Evolutionary conservation across 2,888 invertebrate genomes (phyloP).

Genomic region (Cybosia mesomella): DNA sequence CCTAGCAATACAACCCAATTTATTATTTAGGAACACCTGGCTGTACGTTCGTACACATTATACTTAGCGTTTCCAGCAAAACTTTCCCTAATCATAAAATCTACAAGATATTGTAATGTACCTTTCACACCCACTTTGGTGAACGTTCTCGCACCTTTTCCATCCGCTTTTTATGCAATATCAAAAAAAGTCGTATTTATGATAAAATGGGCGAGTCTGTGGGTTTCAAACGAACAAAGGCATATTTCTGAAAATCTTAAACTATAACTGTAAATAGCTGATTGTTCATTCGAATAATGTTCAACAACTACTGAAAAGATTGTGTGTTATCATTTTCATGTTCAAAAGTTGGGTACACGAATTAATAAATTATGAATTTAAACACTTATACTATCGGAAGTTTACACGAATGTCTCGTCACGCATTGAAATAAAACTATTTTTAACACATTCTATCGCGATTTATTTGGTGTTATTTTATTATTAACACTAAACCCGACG

Average conservation of each 20-base stretch:
- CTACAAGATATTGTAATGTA: slow-evolving; percentile 13
- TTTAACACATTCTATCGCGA: no score
- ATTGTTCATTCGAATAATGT: background rate
- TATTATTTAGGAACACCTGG: no score
- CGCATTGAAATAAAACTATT: no score
- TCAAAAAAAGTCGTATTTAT: slow-evolving; percentile 36
- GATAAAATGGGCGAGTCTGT: background rate
- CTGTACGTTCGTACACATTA: background rate
- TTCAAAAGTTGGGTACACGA: no score
- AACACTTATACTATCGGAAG: no score
- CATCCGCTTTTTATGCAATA: slow-evolving; percentile 17
- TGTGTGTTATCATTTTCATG: background rate
- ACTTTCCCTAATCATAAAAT: slow-evolving; percentile 13
- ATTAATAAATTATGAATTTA: no score
- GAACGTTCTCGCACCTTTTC: slow-evolving; percentile 24
- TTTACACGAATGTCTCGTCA: no score
- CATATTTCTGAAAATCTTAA: background rate
- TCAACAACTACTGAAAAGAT: background rate
- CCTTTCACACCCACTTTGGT: slow-evolving; percentile 21
- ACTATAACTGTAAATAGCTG: background rate
- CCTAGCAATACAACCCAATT: background rate
- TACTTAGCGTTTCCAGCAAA: background rate
- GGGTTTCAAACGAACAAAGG: background rate
- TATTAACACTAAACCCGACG: no score
- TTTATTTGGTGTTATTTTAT: no score